A percentile compares a stretch with the other conserved stretches of the same genome.
Evolutionary conservation across 2,888 invertebrate genomes (phyloP).

Genomic region (Agrilus mali): DNA sequence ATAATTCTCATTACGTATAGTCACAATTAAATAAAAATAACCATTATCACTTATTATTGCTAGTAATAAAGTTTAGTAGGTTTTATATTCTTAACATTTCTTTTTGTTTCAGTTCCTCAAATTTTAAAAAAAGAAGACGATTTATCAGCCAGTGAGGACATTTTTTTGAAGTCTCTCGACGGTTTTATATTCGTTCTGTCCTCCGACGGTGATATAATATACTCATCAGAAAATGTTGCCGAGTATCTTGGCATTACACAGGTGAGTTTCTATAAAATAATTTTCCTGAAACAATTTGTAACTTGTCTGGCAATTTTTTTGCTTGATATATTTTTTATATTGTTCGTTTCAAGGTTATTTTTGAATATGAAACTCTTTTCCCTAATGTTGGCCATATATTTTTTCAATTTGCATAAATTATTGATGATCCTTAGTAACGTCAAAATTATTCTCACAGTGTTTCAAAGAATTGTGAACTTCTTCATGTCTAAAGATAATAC

Average conservation of each 20-base stretch:
- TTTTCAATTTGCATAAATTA: no score
- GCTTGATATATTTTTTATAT: not conserved
- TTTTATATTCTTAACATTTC: conserved; percentile 1
- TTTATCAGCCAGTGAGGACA: conserved; percentile 36
- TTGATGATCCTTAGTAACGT: no score
- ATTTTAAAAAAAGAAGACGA: conserved; percentile 17
- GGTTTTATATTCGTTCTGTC: conserved; percentile 84
- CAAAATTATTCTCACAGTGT: no score
- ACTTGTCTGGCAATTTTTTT: conserved; percentile 3
- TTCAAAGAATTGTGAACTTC: no score
- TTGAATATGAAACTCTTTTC: no score
- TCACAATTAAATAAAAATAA: no score
- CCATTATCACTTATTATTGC: no score
- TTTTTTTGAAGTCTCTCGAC: conserved; percentile 71
- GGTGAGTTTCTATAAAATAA: conserved; percentile 41
- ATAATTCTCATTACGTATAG: no score
- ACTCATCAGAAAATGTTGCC: conserved; percentile 82
- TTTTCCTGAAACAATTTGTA: conserved; percentile 3
- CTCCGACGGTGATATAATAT: conserved; percentile 82
- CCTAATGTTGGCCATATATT: no score
- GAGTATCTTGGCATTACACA: conserved; percentile 86
- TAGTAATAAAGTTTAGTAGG: no score
- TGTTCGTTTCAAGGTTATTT: not conserved
- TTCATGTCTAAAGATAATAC: no score
- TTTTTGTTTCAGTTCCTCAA: conserved; percentile 37